These are phyloP conservation scores for Megalonaias nervosa DNA, from an alignment of 1,140 invertebrate genomes.

Conservation along the genomic window DNA sequence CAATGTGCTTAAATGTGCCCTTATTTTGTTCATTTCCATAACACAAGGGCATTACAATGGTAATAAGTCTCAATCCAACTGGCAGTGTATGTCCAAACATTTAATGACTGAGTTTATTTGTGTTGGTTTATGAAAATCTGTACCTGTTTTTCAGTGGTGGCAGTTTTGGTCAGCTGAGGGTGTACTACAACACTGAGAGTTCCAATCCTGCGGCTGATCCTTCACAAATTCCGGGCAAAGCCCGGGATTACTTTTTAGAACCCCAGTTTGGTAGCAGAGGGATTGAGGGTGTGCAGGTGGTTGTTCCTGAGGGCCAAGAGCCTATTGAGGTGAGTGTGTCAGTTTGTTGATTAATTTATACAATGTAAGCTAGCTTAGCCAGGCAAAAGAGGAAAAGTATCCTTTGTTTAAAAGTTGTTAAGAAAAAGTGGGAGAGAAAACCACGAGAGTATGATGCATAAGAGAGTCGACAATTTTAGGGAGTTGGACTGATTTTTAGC, in stretches of 20 bases:
- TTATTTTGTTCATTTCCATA: not conserved
- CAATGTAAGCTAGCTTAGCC: not conserved
- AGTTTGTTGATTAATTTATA: conserved; percentile 3
- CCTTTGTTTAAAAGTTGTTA: not conserved
- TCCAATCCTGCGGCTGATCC: conserved; percentile 36
- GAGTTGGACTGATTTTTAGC: too few species aligned
- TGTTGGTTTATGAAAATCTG: not conserved
- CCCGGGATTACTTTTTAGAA: conserved; percentile 39
- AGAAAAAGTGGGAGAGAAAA: too few species aligned
- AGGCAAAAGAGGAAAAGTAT: not conserved
- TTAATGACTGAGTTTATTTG: not conserved
- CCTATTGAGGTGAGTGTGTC: conserved; percentile 21
- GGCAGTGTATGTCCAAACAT: not conserved
- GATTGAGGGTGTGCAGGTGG: conserved; percentile 34
- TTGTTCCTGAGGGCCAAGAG: conserved; percentile 23
- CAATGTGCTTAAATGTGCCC: not conserved
- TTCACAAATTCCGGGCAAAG: conserved; percentile 14
- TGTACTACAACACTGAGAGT: conserved; percentile 53
- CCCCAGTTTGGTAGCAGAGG: conserved; percentile 39
- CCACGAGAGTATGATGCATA: too few species aligned
- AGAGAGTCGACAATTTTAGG: too few species aligned
- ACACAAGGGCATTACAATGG: not conserved
- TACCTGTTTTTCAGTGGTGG: conserved; percentile 56
- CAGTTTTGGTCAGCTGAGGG: conserved; percentile 50
- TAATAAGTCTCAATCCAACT: not conserved